Base-by-base conservation (phyloP, 2,888 invertebrate genomes). In the Odontocerum albicorne region DNA sequence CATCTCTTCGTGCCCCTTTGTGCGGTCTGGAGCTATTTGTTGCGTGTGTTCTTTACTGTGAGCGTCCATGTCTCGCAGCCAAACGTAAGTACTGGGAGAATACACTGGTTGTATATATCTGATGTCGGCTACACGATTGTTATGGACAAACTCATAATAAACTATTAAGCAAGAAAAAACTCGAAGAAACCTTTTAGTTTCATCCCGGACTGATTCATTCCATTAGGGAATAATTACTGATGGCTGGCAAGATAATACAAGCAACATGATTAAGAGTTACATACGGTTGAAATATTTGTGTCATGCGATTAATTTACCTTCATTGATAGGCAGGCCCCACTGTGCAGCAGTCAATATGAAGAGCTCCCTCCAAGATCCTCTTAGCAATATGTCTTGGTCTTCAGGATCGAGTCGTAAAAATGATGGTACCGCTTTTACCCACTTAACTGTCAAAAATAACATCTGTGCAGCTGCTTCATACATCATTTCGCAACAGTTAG, bases 341-440 rank as follows among this genome's bases (percentile, higher is more conserved):
- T 93, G 91, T 1, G 91, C 88, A 6, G 91, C 89, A 21, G 89
- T 91, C 7, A 93, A 70, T 1, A 92, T 81, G 68, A 92, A 92
- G 3, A 93, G 71, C 67, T 92, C 92, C 64, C 85, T 86, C 93
- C 93, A 93, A 21, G 88, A 86, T 66, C 84, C 86, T 65, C 88
- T 87, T 47, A 93, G 71, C 32, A 93, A 75, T 45, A 82, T 79
- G 0, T 84, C 82, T 67, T 91, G 92, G 64, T 92, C 92, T 42
- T 82, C 62, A 1, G 64, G 62, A 44, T 70, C 68, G 62, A 89
- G 81, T 68, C 88, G 87, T 12, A 85, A 70, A 68, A 90, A 92
- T 1, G 88, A 84, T 0, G 88, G 85, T 44, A 92, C 85, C 44
- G 85, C 86, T 62, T 87, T 80, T 1, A 90, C 84, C 92, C 92